Evolutionary conservation across 2,113 vertebrate species (phyloP).

Genomic region (Psettodes erumei): DNA sequence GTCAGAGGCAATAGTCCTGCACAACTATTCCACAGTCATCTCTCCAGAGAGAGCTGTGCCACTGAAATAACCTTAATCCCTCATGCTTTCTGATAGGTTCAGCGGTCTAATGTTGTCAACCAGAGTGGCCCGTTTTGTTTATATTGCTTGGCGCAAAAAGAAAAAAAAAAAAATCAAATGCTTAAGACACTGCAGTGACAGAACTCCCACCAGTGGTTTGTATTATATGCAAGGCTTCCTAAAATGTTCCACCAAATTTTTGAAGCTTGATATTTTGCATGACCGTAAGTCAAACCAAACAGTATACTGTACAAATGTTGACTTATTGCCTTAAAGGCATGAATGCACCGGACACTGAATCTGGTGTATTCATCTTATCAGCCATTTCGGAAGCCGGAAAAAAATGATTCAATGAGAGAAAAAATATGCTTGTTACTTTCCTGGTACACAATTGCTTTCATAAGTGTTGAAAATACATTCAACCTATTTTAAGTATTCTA

Average conservation of each 20-base stretch:
- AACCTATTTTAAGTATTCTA: conserved; percentile 25
- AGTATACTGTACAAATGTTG: neutral
- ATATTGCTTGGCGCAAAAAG: neutral
- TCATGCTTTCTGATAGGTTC: conserved; percentile 34
- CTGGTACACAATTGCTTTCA: neutral
- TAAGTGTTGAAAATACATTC: neutral
- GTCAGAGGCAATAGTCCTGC: conserved; percentile 52
- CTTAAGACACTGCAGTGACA: neutral
- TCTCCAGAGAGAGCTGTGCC: conserved; percentile 43
- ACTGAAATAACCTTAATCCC: conserved; percentile 44
- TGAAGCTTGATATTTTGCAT: neutral
- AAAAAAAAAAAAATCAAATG: neutral
- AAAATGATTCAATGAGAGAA: neutral
- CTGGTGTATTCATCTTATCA: neutral
- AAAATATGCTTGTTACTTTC: neutral
- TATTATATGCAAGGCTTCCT: neutral
- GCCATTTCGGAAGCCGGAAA: neutral
- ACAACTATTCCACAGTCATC: conserved; percentile 56
- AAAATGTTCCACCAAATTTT: conserved; percentile 2
- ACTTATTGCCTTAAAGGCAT: neutral
- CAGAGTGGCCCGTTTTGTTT: neutral
- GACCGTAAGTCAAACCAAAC: neutral
- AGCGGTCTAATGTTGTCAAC: conserved; percentile 17
- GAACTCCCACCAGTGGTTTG: neutral
- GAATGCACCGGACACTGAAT: neutral